Evolutionary conservation across 2,797 vertebrate genomes (phyloP), one percentile per base, ranked within the genome.

Genomic region (Decapterus maruadsi): DNA sequence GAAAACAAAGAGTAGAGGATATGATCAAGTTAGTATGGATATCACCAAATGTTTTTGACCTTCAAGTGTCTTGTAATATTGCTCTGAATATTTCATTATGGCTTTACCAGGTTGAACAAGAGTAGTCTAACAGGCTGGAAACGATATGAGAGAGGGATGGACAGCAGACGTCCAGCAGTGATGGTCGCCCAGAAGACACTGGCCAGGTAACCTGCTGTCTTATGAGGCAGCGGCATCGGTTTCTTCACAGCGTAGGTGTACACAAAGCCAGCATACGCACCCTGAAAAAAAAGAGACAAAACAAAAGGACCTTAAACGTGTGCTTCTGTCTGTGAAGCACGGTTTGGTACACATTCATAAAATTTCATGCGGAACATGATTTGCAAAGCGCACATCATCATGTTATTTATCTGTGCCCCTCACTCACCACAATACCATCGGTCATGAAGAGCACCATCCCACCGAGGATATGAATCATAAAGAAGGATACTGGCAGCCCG

Each of bases 151-250:
- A 98, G 90, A 0, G 97, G 97, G 67, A 99, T 99, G 86, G 98
- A 99, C 75, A 98, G 74, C 71, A 99, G 95, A 50, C 98, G 95
- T 57, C 98, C 98, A 65, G 95, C 94, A 0, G 98, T 99, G 89
- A 99, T 97, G 36, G 97, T 97, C 0, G 95, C 98, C 98, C 98
- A 99, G 85, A 99, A 99, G 76, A 99, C 93, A 88, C 97, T 98
- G 82, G 96, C 96, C 84, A 99, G 92, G 92, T 98, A 99, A 1
- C 97, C 98, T 0, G 98, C 98, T n/a, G 92, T 94, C 81, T 97
- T 98, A 76, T 97, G 94, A 8, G 95, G 91, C 6, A 99, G 80
- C 0, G 92, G 93, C 68, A 99, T 94, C 0, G 98, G 97, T 22
- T 96, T 82, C 14, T 95, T 90, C 77, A 98, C 97, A 0, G 96